Evolutionary conservation across 2,797 vertebrate species (phyloP).

Genomic region (Argya squamiceps): DNA sequence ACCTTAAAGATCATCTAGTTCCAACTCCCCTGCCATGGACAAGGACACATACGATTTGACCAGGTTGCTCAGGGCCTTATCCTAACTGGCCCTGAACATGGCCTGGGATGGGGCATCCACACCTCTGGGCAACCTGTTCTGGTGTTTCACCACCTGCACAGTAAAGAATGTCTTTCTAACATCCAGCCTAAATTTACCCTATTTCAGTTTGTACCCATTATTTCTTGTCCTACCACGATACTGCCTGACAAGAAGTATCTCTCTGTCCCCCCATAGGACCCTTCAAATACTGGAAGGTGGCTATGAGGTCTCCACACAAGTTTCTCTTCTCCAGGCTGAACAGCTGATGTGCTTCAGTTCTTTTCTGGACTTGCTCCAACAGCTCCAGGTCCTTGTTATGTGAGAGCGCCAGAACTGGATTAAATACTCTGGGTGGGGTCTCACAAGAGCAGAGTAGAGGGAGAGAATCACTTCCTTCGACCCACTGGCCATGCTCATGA

Average conservation of each 20-base stretch:
- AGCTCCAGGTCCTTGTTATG: not conserved
- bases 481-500: not conserved
- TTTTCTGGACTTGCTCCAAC: not conserved
- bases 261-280: not conserved
- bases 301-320: not conserved
- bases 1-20: not conserved
- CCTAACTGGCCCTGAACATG: not conserved
- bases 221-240: not conserved
- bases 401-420: too few species aligned
- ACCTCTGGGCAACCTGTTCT: not conserved
- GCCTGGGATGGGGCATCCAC: not conserved
- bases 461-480: not conserved
- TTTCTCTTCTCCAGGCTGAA: not conserved
- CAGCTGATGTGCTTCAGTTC: accelerated
- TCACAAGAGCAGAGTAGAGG: not conserved
- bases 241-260: not conserved
- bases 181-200: not conserved
- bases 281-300: not conserved
- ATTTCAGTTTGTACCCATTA: not conserved
- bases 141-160: not conserved
- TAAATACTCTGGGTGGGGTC: not conserved
- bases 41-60: not conserved
- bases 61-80: not conserved
- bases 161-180: not conserved
- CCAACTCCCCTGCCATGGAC: not conserved